Conservation (phyloP, 2,888 invertebrate genomes). For the Deilephila porcellus region DNA sequence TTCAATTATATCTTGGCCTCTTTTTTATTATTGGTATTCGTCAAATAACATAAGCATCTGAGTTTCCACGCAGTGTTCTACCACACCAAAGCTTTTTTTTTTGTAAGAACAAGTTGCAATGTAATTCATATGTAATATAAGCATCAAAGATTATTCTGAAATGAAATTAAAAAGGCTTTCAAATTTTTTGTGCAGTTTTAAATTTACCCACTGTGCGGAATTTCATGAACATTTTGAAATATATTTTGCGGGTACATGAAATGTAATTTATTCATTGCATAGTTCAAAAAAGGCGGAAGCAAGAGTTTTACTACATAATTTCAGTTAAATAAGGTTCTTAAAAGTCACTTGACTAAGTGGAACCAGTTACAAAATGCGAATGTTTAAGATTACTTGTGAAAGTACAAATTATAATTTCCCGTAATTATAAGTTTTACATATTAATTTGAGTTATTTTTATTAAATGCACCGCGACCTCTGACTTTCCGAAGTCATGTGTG, state of each 20-base stretch:
- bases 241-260: slow-evolving; percentile 3
- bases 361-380: background rate
- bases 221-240: slow-evolving; percentile 6
- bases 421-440: background rate
- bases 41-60: too few species aligned
- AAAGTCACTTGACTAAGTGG: background rate
- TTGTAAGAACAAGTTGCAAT: too few species aligned
- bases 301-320: background rate
- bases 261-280: slow-evolving; percentile 6
- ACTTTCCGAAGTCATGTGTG: too few species aligned
- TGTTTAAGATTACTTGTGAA: background rate
- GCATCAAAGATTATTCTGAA: background rate
- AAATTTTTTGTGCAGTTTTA: background rate
- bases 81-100: too few species aligned
- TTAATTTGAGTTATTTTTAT: background rate
- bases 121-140: background rate
- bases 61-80: too few species aligned
- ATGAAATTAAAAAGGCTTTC: background rate
- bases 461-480: too few species aligned
- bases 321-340: slow-evolving; percentile 6
- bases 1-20: too few species aligned
- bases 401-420: background rate
- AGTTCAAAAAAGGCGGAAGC: background rate
- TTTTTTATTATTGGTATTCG: too few species aligned
- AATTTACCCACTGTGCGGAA: background rate